Conservation (phyloP, 2,113 vertebrate genomes). For the Mellivora capensis region DNA sequence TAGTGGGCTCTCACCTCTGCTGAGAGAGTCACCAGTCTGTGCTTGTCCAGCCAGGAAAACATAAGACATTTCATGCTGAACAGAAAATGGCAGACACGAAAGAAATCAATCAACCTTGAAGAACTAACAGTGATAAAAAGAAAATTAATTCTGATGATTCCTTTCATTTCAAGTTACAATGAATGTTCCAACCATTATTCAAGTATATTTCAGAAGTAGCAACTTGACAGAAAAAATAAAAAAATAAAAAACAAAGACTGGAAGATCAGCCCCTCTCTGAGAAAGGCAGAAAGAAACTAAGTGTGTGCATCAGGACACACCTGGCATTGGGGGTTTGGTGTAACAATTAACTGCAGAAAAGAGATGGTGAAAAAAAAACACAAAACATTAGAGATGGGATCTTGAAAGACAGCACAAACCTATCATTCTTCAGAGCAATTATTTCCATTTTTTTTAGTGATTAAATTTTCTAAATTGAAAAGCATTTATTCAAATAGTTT, state of each 20-base stretch:
- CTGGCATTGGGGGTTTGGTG: background rate
- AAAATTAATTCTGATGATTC: slow-evolving; percentile 30
- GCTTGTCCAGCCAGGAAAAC: background rate
- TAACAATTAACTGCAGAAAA: background rate
- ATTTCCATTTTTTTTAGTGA: slow-evolving; percentile 37
- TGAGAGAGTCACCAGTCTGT: background rate
- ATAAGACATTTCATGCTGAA: background rate
- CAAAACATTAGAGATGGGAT: background rate
- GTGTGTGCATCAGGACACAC: background rate
- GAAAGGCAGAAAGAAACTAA: background rate
- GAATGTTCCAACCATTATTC: slow-evolving; percentile 27
- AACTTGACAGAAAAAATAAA: background rate
- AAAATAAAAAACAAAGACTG: background rate
- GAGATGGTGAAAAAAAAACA: background rate
- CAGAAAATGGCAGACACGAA: background rate
- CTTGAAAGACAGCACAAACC: background rate
- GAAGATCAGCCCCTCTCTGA: background rate
- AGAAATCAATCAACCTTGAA: background rate
- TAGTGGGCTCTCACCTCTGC: background rate
- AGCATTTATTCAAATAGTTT: slow-evolving; percentile 45
- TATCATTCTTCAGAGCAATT: slow-evolving; percentile 21
- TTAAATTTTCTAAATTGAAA: slow-evolving; percentile 45
- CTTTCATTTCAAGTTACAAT: slow-evolving; percentile 37
- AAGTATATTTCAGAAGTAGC: slow-evolving; percentile 11
- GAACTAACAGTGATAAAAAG: background rate